Conservation (phyloP, 2,888 invertebrate genomes). For the Eueremaeus valkanovi region DNA sequence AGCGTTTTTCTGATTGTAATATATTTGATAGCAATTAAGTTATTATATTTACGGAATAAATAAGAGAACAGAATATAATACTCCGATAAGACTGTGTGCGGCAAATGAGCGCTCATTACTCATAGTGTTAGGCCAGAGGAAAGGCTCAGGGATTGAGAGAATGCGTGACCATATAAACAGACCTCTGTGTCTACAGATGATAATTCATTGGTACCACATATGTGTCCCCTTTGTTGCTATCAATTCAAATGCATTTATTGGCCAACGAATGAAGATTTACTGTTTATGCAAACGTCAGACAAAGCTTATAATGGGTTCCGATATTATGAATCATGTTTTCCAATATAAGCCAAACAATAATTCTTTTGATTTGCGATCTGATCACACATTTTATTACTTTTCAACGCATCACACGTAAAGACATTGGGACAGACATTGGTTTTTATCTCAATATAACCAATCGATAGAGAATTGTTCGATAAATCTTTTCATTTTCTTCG, state of each 20-base stretch:
- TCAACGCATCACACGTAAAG: too few relatives aligned
- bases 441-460: too few relatives aligned
- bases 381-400: not conserved
- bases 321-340: too few relatives aligned
- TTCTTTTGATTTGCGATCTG: not conserved
- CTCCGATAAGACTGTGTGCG: not conserved
- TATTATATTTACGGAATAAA: slow-evolving; percentile 11
- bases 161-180: slow-evolving; percentile 4
- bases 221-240: slow-evolving; percentile 8
- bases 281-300: not conserved
- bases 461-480: too few relatives aligned
- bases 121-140: not conserved
- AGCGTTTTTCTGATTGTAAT: not conserved
- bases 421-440: not conserved
- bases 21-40: slow-evolving; percentile 13
- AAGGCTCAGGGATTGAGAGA: not conserved
- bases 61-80: slow-evolving; percentile 3
- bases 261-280: slow-evolving; percentile 1
- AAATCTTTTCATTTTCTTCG: too few relatives aligned
- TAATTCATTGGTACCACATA: slow-evolving; percentile 18
- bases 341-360: not conserved
- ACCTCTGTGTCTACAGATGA: not conserved
- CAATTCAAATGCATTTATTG: slow-evolving; percentile 6
- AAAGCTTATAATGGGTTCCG: not conserved
- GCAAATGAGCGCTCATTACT: not conserved